Evolutionary conservation across 2,797 vertebrate species (phyloP), one percentile per base, ranked within the genome.

Genomic region (Tragopan temminckii): DNA sequence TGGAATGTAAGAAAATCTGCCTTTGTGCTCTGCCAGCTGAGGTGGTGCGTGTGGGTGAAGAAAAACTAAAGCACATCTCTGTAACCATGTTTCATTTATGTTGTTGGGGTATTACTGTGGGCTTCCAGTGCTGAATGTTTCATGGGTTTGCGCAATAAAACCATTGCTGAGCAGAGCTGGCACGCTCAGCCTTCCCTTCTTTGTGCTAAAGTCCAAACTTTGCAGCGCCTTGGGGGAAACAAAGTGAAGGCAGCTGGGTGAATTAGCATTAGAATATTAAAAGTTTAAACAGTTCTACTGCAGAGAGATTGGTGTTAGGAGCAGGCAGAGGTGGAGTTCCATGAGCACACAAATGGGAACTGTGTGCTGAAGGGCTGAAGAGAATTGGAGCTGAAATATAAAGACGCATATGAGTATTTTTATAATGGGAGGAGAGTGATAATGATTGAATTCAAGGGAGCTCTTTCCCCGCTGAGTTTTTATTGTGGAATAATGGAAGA

Each of bases 401-500:
- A 64, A 57, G 76, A 36, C n/a, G 45, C 29, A 24, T 40, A 9
- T 31, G 55, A 68, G 55, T 71, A 7, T 83, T 71, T 70, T 35
- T 80, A 18, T 89, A 8, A 29, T 3, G n/a, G 72, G 69, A 11
- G 52, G 45, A 50, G 83, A 13, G 29, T 10, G 35, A 62, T 38
- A 9, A 36, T 40, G 76, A 48, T 4, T 45, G 79, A 70, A 20
- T 35, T 45, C 66, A 29, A 45, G 25, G n/a, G 69, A 27, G 76
- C 57, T 53, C 27, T 33, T 53, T 57, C 85, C 52, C 81, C 43
- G 45, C 66, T 93, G 55, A 61, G 48, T 89, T 86, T 95, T 76
- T 89, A 57, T 70, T 90, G 88, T 38, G 10, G 29, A 83, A 46
- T 76, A 77, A 29, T 18, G 18, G 25, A 90, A 75, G 90, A 94